Base-by-base conservation (phyloP, 1,140 invertebrate genomes). In the Chionoecetes opilio region DNA sequence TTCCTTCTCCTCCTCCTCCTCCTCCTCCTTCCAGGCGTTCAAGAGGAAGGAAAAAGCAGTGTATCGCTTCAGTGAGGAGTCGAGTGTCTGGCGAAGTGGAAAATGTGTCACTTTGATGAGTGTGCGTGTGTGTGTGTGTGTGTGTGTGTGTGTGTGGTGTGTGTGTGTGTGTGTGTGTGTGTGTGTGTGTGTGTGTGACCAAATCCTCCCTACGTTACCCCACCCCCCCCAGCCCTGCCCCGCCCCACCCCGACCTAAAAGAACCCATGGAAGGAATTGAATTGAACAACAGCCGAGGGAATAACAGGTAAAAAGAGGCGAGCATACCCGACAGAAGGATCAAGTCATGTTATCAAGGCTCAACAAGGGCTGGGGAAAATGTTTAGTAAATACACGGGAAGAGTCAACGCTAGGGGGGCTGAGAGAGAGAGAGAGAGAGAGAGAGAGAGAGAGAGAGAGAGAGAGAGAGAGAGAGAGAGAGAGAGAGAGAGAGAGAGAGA, bases 401-500 rank as follows among this genome's bases (percentile, higher is more conserved):
- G 35, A 34, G 35, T 3, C 21, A 17, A 41, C 35, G 32, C 21
- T 35, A 35, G 86, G 38, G 86, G 41, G 31, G n/a, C 14, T 38
- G 35, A n/a, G 86, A 88, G 86, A 88, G 37, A 88, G 37, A 41
- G 86, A 88, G 86, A 88, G 86, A 88, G 21, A 38, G 86, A 11
- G 86, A 88, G 86, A 88, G 86, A 88, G 86, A 88, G 86, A 88
- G 86, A 88, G 86, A 88, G 86, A 88, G 86, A 41, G 85, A 87
- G 85, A 35, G 32, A 87, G 85, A 37, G 32, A 87, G 85, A 87
- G 85, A 87, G 34, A 87, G 85, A 87, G 34, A 87, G 86, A 88
- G 86, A 88, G 86, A 88, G 86, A 88, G 86, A 88, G 86, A 88
- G 86, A 88, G 86, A 88, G 85, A 87, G 85, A 87, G 85, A 87